These are phyloP conservation scores for Crotalus tigris DNA, from an alignment of 2,113 vertebrate species.

Conservation along the genomic window DNA sequence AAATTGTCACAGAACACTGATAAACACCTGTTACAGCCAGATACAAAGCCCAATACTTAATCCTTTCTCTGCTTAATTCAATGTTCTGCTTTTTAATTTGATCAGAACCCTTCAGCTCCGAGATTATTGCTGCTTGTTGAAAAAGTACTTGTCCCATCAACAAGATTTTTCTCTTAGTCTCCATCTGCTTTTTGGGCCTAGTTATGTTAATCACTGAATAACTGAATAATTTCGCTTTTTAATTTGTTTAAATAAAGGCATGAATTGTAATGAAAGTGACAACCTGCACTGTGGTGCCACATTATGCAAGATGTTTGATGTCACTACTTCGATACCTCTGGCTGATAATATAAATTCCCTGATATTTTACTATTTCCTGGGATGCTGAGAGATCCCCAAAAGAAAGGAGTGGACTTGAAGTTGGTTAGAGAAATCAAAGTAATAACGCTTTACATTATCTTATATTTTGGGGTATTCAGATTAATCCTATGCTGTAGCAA, in stretches of 20 bases:
- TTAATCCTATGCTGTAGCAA: background rate
- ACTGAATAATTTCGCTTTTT: slow-evolving; percentile 51
- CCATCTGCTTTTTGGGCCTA: slow-evolving; percentile 44
- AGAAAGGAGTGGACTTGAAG: background rate
- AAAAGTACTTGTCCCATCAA: slow-evolving; percentile 21
- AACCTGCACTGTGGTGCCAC: background rate
- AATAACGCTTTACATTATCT: background rate
- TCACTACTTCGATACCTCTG: background rate
- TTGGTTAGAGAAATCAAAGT: background rate
- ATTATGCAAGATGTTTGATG: background rate
- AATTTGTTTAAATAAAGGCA: background rate
- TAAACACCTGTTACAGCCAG: slow-evolving; percentile 56
- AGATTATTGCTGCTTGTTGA: slow-evolving; percentile 46
- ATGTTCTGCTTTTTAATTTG: slow-evolving; percentile 57
- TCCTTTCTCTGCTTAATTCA: slow-evolving; percentile 51
- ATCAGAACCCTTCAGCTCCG: slow-evolving; percentile 51
- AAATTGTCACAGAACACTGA: slow-evolving; percentile 56
- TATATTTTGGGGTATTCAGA: background rate
- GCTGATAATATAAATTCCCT: background rate
- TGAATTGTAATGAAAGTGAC: background rate
- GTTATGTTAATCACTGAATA: slow-evolving; percentile 55
- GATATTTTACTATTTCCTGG: background rate
- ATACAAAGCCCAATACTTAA: slow-evolving; percentile 52
- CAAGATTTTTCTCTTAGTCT: slow-evolving; percentile 4
- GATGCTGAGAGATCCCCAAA: background rate